phyloP scores from a whole-genome alignment of 2,113 vertebrate genomes.

The Halichoeres trimaculatus region DNA sequence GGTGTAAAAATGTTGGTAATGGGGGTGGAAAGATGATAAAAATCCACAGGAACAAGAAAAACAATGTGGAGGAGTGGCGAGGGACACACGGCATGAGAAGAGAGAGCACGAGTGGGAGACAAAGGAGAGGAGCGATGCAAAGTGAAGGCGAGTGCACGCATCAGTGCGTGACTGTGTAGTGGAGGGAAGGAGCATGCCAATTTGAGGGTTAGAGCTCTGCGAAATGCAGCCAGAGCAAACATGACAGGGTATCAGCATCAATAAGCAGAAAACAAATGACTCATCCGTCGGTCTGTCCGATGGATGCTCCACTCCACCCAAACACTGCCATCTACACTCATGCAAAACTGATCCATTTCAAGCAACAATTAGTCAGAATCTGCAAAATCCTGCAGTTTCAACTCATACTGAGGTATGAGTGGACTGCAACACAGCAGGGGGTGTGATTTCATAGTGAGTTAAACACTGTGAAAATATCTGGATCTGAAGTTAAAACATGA shows the following conservation, averaged over 20 bases:
- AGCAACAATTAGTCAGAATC: constrained; percentile 39
- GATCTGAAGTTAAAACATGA: background rate
- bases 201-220: constrained; percentile 50
- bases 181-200: constrained; percentile 46
- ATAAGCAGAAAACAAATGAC: constrained; percentile 55
- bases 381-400: constrained; percentile 11
- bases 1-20: constrained; percentile 25
- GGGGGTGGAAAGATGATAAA: constrained; percentile 17
- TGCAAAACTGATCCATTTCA: constrained; percentile 5
- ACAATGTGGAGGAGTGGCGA: constrained; percentile 16
- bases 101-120: constrained; percentile 45
- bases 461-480: background rate
- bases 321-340: constrained; percentile 15
- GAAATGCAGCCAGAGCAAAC: constrained; percentile 55
- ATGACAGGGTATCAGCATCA: constrained; percentile 61
- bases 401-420: constrained; percentile 4
- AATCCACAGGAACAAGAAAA: background rate
- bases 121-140: constrained; percentile 51
- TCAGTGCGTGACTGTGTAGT: constrained; percentile 51
- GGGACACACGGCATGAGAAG: constrained; percentile 15
- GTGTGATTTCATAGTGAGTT: background rate
- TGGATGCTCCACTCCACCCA: background rate
- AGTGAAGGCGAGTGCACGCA: constrained; percentile 59
- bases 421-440: background rate
- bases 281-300: constrained; percentile 15